Percentiles rank a stretch among this genome's conserved stretches.
phyloP scores from a whole-genome alignment of 1,140 invertebrate genomes.

The Bilobella aurantiaca region DNA sequence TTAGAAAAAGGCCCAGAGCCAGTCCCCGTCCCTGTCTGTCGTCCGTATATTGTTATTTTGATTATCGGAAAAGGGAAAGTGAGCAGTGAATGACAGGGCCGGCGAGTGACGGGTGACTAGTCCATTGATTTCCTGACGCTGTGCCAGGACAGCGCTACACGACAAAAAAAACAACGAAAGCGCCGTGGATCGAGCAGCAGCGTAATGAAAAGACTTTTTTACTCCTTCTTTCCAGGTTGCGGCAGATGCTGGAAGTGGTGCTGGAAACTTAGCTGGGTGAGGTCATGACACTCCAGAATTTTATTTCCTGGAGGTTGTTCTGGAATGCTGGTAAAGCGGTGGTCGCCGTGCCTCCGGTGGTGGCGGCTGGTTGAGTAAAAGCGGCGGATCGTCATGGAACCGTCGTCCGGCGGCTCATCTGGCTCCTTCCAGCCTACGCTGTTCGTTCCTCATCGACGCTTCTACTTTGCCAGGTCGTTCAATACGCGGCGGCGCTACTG shows the following conservation, averaged over 20 bases:
- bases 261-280: neutral
- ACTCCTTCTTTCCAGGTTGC: neutral
- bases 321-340: neutral
- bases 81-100: neutral
- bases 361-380: neutral
- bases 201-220: neutral
- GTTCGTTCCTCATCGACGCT: slow-evolving; percentile 30
- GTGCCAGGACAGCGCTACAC: too few relatives aligned
- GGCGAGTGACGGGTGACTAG: neutral
- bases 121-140: neutral
- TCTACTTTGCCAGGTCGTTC: slow-evolving; percentile 30
- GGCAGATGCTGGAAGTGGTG: neutral
- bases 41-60: neutral
- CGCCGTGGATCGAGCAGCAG: neutral
- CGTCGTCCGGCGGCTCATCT: slow-evolving; percentile 5
- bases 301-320: neutral
- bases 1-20: too few relatives aligned
- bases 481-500: slow-evolving; percentile 27
- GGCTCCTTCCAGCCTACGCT: slow-evolving; percentile 28
- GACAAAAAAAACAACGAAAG: neutral
- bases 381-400: neutral
- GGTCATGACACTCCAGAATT: too few relatives aligned
- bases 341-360: neutral
- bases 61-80: neutral
- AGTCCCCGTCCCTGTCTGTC: too few relatives aligned